These are phyloP conservation scores for Nannospalax galili DNA, from an alignment of 2,113 vertebrate species.

Conservation along the genomic window DNA sequence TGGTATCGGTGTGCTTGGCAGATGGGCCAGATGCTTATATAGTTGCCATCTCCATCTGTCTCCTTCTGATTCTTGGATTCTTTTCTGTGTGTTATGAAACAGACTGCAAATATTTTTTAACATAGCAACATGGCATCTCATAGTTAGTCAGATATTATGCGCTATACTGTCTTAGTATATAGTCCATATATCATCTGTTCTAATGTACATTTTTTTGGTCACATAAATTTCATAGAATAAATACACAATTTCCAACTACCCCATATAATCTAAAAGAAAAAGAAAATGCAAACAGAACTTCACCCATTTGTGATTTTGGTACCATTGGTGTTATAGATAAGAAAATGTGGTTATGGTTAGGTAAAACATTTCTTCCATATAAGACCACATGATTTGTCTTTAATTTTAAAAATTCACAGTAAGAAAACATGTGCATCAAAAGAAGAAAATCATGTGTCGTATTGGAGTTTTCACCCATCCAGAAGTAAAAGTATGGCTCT, in stretches of 20 bases:
- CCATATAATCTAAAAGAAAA: background rate
- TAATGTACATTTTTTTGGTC: slow-evolving; percentile 19
- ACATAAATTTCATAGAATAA: slow-evolving; percentile 24
- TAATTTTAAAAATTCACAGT: background rate
- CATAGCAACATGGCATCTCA: background rate
- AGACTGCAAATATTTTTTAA: slow-evolving; percentile 51
- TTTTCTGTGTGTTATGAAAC: slow-evolving; percentile 50
- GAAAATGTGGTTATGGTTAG: background rate
- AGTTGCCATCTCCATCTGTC: slow-evolving; percentile 41
- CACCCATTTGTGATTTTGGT: background rate
- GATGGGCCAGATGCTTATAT: slow-evolving; percentile 47
- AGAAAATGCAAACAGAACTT: background rate
- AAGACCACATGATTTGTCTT: background rate
- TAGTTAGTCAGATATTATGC: slow-evolving; percentile 4
- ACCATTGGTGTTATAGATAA: background rate
- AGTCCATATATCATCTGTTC: background rate
- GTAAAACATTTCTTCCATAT: background rate
- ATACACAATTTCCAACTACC: background rate
- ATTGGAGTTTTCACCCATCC: background rate
- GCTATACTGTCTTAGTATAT: background rate
- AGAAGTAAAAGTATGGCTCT: background rate
- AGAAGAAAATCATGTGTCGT: background rate
- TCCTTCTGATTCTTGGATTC: slow-evolving; percentile 41
- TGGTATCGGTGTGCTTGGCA: slow-evolving; percentile 42
- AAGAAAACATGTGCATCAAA: background rate